Evolutionary conservation across 2,797 vertebrate genomes (phyloP).

Genomic region (Crypturellus tataupa): DNA sequence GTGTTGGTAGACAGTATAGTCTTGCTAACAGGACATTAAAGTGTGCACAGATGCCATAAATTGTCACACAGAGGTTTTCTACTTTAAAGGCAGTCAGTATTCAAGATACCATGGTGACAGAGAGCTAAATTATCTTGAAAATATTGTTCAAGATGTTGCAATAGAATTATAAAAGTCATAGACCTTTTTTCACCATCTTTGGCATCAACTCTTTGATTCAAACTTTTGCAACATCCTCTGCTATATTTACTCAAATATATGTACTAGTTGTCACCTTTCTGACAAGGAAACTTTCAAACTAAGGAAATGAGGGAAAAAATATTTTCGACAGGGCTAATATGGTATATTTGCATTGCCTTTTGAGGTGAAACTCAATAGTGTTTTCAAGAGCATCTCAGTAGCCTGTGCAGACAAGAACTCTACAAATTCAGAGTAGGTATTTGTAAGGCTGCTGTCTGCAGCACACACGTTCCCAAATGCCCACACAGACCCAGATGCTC

Average conservation of each 20-base stretch:
- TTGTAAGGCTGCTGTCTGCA: background rate
- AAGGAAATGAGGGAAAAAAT: background rate
- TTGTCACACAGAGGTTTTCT: background rate
- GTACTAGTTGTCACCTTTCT: background rate
- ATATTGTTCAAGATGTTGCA: background rate
- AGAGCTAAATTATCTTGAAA: background rate
- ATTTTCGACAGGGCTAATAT: background rate
- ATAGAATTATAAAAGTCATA: background rate
- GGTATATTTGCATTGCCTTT: background rate
- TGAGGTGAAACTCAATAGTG: background rate
- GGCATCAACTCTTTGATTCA: background rate
- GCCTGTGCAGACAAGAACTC: background rate
- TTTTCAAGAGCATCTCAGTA: background rate
- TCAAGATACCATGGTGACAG: background rate
- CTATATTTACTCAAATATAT: background rate
- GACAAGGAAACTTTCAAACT: too few species aligned
- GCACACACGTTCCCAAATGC: rapidly evolving
- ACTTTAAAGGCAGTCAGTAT: background rate
- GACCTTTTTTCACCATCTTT: background rate
- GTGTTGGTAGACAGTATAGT: background rate
- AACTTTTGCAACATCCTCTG: background rate
- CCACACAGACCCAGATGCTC: background rate
- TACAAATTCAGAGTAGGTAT: background rate
- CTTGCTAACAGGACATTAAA: background rate
- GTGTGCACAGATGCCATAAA: background rate